Base-by-base conservation (phyloP, 2,113 vertebrate genomes). In the Pterophyllum scalare region DNA sequence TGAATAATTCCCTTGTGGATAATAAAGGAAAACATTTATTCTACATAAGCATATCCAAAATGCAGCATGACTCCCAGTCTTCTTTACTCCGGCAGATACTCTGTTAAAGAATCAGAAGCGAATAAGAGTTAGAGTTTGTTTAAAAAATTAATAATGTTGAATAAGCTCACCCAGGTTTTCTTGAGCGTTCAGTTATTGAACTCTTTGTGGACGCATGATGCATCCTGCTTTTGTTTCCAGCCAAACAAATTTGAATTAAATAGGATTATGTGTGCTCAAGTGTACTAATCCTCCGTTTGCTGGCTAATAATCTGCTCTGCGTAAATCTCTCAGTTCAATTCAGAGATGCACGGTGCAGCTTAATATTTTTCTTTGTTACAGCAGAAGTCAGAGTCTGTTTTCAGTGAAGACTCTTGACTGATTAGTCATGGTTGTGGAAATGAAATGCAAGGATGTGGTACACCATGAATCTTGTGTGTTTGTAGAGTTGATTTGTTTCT, bases 201-300 rank as follows among this genome's bases (percentile, higher is more conserved):
- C 15, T 46, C 17, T 35, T 19, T 19, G 38, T 59, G 46, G 61
- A 76, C 20, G 24, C n/a, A 6, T 54, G 67, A 54, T 10, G 11
- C 35, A 22, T 28, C 20, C 17, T 4, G 31, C 24, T 78, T 79
- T 76, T 83, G 40, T 84, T 77, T 74, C 20, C 78, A 72, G 60
- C 38, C 67, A 81, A 81, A 82, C 46, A 61, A 59, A 77, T 77
- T 52, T 76, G 56, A 61, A 60, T 77, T 56, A 79, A 88, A 78
- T 4, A 38, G 86, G 86, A 88, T 86, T 88, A 86, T 11, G 75
- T 80, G 60, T 28, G 17, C 60, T 40, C n/a, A 9, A 49, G 79
- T 79, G 26, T 26, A 26, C 64, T 84, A 76, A 90, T 85, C 67
- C 79, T 20, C 24, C 26, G 11, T 85, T 87, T 80, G 62, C 24